phyloP scores from a whole-genome alignment of 2,797 vertebrate genomes.

The Lerista edwardsae region DNA sequence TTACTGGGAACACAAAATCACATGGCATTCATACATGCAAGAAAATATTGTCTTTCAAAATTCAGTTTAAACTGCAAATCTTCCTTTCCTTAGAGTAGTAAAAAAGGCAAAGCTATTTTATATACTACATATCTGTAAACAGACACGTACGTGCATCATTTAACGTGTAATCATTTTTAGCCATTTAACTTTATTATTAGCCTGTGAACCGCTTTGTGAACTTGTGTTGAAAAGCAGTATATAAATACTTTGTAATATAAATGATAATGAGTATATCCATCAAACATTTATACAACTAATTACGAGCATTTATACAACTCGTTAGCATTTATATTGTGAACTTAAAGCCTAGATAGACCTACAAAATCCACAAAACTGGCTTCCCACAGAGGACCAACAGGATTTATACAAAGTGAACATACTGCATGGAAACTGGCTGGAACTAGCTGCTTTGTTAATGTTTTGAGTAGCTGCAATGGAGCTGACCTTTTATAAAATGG shows the following conservation, averaged over 20 bases:
- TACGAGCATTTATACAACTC: too few species aligned
- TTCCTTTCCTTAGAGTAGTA: not conserved
- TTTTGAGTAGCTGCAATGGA: not conserved
- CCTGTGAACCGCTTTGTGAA: too few species aligned
- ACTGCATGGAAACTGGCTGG: not conserved
- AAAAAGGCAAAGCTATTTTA: not conserved
- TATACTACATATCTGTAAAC: too few species aligned
- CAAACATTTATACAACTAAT: too few species aligned
- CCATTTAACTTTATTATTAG: too few species aligned
- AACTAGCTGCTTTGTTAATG: not conserved
- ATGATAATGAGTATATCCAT: too few species aligned
- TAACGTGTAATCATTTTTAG: too few species aligned
- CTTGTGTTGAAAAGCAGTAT: too few species aligned
- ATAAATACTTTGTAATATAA: too few species aligned
- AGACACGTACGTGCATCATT: too few species aligned
- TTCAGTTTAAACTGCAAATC: not conserved
- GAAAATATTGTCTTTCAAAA: not conserved
- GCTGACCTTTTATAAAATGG: not conserved
- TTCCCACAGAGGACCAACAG: not conserved
- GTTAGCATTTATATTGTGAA: not conserved
- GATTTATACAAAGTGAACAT: not conserved
- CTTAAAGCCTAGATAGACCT: not conserved
- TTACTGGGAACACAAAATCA: too few species aligned
- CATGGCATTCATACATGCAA: not conserved
- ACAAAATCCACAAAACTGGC: not conserved